phyloP scores from a whole-genome alignment of 2,888 invertebrate species.

The Drosophila lutescens region DNA sequence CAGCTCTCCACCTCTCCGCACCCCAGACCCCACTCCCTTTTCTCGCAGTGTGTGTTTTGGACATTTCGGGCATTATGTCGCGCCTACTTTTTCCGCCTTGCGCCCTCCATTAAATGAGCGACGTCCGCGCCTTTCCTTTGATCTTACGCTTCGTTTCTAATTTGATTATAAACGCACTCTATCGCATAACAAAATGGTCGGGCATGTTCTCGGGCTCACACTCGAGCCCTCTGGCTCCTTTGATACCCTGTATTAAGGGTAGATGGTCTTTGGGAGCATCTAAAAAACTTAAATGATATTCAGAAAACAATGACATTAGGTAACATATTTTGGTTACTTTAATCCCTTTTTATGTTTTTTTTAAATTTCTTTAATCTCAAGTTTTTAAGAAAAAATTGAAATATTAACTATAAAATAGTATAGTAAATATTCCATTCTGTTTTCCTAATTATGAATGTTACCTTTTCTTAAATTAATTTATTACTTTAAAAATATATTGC shows the following conservation, averaged over 20 bases:
- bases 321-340: no score
- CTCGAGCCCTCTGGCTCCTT: not conserved
- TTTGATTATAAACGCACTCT: conserved; percentile 80
- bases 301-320: not conserved
- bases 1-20: not conserved
- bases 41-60: conserved; percentile 60
- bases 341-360: no score
- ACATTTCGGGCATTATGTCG: conserved; percentile 78
- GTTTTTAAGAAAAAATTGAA: no score
- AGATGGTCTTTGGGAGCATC: not conserved
- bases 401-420: no score
- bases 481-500: no score
- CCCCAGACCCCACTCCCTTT: not conserved
- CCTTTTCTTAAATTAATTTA: no score
- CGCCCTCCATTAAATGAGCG: conserved; percentile 50
- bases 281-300: not conserved
- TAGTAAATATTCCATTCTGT: no score
- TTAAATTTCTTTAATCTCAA: no score
- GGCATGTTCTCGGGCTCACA: not conserved
- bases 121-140: conserved; percentile 54
- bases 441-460: no score
- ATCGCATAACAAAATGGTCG: conserved; percentile 37
- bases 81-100: conserved; percentile 71
- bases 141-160: conserved; percentile 79
- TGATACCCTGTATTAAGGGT: conserved; percentile 13